phyloP scores from a whole-genome alignment of 2,888 invertebrate species.

The Xestia ashworthii region DNA sequence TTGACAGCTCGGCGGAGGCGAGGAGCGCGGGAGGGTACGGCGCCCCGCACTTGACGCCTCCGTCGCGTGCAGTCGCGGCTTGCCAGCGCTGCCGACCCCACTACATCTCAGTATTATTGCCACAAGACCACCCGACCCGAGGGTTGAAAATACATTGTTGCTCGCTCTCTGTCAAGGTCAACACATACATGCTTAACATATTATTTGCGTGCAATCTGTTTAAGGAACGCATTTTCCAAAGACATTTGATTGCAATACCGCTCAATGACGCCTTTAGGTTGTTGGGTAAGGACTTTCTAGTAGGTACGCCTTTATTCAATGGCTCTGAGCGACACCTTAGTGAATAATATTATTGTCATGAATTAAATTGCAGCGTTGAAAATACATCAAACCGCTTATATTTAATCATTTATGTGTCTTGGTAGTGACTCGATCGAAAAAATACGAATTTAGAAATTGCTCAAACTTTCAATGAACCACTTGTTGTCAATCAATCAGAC shows the following conservation, averaged over 20 bases:
- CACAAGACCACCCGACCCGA: constrained; percentile 80
- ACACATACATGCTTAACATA: constrained; percentile 61
- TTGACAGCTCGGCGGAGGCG: constrained; percentile 88
- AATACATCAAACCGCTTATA: not conserved
- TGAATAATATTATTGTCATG: not conserved
- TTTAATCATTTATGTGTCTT: not conserved
- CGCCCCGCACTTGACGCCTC: constrained; percentile 80
- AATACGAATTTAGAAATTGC: not conserved
- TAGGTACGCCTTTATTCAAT: not conserved
- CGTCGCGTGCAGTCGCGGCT: constrained; percentile 74
- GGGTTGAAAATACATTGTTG: constrained; percentile 88
- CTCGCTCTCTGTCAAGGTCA: constrained; percentile 86
- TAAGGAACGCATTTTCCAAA: constrained; percentile 25
- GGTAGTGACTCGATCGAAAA: not conserved
- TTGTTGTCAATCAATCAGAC: constrained; percentile 13
- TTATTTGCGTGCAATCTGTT: constrained; percentile 31
- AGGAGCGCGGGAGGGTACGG: constrained; percentile 85
- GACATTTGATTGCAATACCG: constrained; percentile 13
- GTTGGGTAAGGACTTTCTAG: not conserved
- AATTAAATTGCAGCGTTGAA: not conserved
- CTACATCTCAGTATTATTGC: constrained; percentile 82
- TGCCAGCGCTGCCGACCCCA: constrained; percentile 77
- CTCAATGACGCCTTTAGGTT: constrained; percentile 6
- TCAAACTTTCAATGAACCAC: constrained; percentile 7
- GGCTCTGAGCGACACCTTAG: not conserved